These are phyloP conservation scores for Arbacia lixula DNA, from an alignment of 53 echinoderm and acorn worm species.

Conservation along the genomic window DNA sequence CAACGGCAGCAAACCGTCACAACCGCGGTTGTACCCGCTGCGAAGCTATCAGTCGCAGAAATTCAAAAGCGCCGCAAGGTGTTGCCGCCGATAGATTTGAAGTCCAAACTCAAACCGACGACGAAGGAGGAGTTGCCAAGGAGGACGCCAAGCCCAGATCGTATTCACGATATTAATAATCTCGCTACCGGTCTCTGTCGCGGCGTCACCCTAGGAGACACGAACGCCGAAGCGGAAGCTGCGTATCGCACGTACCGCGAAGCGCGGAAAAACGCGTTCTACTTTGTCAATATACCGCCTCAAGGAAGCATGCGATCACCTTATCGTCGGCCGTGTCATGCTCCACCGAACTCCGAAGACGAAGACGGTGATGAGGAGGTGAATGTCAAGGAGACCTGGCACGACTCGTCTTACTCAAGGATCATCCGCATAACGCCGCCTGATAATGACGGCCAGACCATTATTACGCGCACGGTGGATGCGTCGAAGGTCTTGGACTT, in stretches of 20 bases:
- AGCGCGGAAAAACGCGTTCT: slow-evolving; percentile 44
- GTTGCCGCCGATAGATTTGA: slow-evolving; percentile 22
- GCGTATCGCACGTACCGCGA: slow-evolving; percentile 14
- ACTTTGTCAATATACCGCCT: not conserved
- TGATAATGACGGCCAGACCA: slow-evolving; percentile 33
- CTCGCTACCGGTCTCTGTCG: slow-evolving; percentile 26
- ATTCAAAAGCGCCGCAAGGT: slow-evolving; percentile 13
- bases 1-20: slow-evolving; percentile 9
- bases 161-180: slow-evolving; percentile 13
- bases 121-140: not conserved
- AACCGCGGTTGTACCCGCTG: not conserved
- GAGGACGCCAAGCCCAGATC: not conserved
- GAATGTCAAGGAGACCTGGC: slow-evolving; percentile 5
- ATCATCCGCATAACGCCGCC: slow-evolving; percentile 32
- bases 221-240: not conserved
- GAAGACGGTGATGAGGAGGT: not conserved
- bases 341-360: slow-evolving; percentile 13
- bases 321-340: not conserved
- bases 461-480: slow-evolving; percentile 41
- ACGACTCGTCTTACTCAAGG: slow-evolving; percentile 36
- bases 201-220: not conserved
- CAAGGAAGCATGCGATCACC: not conserved
- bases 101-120: not conserved
- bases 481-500: slow-evolving; percentile 44
- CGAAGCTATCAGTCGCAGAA: not conserved